Evolutionary conservation across 2,888 invertebrate genomes (phyloP).

Genomic region (Argyra leucocephala): DNA sequence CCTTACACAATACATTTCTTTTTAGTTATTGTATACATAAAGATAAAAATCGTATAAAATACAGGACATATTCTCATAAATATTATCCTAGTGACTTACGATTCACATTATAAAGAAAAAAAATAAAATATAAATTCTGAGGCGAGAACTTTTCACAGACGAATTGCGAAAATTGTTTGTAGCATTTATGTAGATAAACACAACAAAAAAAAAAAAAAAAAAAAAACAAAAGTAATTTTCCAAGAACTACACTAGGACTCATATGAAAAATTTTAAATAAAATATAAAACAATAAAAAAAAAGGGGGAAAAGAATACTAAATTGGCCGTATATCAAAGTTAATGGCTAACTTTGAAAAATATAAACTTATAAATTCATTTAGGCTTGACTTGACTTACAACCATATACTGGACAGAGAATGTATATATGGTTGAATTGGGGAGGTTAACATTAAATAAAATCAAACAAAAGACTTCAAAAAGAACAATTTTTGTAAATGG

Average conservation of each 20-base stretch:
- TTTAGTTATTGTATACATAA: too few relatives aligned
- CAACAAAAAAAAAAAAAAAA: too few relatives aligned
- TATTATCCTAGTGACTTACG: background rate
- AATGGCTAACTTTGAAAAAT: background rate
- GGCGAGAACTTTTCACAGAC: background rate
- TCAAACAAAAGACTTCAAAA: background rate
- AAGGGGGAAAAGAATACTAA: background rate
- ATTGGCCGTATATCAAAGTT: background rate
- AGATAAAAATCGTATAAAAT: too few relatives aligned
- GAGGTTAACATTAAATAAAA: too few relatives aligned
- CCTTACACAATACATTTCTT: too few relatives aligned
- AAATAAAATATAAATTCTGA: background rate
- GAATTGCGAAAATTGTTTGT: background rate
- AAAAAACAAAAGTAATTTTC: too few relatives aligned
- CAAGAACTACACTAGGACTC: too few relatives aligned
- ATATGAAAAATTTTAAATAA: background rate
- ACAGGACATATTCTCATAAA: too few relatives aligned
- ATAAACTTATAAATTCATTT: background rate
- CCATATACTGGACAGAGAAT: too few relatives aligned
- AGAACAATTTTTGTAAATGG: background rate
- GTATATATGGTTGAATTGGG: too few relatives aligned
- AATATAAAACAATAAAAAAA: background rate
- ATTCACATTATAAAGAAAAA: background rate
- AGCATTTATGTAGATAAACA: too few relatives aligned
- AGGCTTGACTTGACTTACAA: background rate